Evolutionary conservation across 1,140 invertebrate genomes (phyloP).

Genomic region (Brachionus paranguensis): DNA sequence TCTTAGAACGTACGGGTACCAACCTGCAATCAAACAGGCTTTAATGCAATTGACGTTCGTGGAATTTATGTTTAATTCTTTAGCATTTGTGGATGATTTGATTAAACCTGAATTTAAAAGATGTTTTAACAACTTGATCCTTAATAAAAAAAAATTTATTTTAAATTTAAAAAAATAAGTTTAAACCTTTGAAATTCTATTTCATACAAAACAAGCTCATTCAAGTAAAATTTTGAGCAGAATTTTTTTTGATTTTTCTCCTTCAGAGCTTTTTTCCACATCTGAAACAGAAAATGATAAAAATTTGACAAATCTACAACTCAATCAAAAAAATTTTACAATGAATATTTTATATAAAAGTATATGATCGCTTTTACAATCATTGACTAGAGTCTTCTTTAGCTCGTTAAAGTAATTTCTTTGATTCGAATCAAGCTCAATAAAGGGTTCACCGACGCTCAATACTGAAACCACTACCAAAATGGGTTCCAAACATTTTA

Average conservation of each 20-base stretch:
- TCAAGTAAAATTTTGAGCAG: slow-evolving; percentile 73
- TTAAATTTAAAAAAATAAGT: not conserved
- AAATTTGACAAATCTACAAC: not conserved
- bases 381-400: slow-evolving; percentile 67
- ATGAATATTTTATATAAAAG: slow-evolving; percentile 76
- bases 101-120: slow-evolving; percentile 78
- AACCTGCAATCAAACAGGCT: slow-evolving; percentile 73
- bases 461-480: slow-evolving; percentile 82
- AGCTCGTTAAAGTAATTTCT: not conserved
- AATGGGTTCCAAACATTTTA: slow-evolving; percentile 89
- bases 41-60: slow-evolving; percentile 86
- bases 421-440: not conserved
- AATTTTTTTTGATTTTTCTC: slow-evolving; percentile 67
- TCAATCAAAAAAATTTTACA: slow-evolving; percentile 57
- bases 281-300: slow-evolving; percentile 47
- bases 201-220: slow-evolving; percentile 77
- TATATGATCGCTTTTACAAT: slow-evolving; percentile 84
- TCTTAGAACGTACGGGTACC: slow-evolving; percentile 78
- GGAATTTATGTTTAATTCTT: slow-evolving; percentile 74
- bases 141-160: not conserved
- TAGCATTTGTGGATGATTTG: slow-evolving; percentile 66
- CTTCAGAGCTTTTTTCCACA: slow-evolving; percentile 63
- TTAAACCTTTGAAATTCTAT: slow-evolving; percentile 60
- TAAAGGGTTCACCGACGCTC: slow-evolving; percentile 67
- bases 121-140: slow-evolving; percentile 70